Percentiles rank a stretch among this genome's conserved stretches.
Evolutionary conservation across 2,888 invertebrate genomes (phyloP).

Genomic region (Diadegma fenestrale): DNA sequence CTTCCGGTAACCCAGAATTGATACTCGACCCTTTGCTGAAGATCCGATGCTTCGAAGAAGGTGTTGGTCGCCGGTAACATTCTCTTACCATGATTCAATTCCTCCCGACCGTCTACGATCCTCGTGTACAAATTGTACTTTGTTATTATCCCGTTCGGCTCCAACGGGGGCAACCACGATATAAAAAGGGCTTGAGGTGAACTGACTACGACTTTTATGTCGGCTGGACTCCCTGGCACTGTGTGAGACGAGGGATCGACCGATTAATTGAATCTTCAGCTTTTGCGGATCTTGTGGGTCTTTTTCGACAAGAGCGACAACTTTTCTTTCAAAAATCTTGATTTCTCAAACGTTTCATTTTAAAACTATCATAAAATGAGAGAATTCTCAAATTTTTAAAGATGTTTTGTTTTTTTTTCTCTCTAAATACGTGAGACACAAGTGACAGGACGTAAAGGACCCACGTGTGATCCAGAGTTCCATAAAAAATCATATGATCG

Average conservation of each 20-base stretch:
- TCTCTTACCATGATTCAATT: slow-evolving; percentile 89
- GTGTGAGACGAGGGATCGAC: slow-evolving; percentile 75
- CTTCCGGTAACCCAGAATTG: slow-evolving; percentile 93
- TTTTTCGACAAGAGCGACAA: no score
- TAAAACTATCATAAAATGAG: no score
- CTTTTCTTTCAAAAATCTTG: no score
- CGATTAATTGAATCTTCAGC: slow-evolving; percentile 21
- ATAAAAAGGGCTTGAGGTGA: slow-evolving; percentile 91
- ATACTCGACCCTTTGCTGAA: slow-evolving; percentile 90
- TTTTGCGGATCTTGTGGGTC: no score
- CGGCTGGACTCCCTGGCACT: slow-evolving; percentile 93
- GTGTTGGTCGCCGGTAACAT: slow-evolving; percentile 88
- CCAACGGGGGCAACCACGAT: slow-evolving; percentile 91
- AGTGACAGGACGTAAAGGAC: no score
- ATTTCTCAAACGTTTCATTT: no score
- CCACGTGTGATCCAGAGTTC: no score
- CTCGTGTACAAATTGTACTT: slow-evolving; percentile 91
- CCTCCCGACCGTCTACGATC: slow-evolving; percentile 89
- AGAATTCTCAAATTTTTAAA: no score
- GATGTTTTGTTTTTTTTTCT: no score
- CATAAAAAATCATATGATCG: no score
- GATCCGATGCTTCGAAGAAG: slow-evolving; percentile 89
- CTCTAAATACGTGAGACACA: no score
- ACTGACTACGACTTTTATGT: slow-evolving; percentile 92
- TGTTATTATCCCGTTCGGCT: slow-evolving; percentile 91